phyloP scores from a whole-genome alignment of 2,888 invertebrate genomes.

The Prosapia bicincta region DNA sequence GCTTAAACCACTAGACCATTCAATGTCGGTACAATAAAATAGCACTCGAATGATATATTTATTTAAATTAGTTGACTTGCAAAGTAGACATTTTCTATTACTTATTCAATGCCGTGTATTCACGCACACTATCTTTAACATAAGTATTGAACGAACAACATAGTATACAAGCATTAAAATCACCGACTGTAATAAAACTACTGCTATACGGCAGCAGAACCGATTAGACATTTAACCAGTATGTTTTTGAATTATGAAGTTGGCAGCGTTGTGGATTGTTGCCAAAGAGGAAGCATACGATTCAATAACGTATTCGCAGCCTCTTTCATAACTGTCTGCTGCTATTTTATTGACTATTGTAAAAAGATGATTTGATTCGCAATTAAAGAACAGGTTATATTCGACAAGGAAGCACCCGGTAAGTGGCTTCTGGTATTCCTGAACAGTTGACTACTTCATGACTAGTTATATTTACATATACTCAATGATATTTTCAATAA shows the following conservation, averaged over 20 bases:
- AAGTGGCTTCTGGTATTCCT: background rate
- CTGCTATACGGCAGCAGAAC: too few species aligned
- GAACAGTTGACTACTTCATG: background rate
- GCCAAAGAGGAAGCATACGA: background rate
- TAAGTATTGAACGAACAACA: too few species aligned
- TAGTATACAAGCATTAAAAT: too few species aligned
- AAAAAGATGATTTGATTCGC: background rate
- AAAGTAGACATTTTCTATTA: too few species aligned
- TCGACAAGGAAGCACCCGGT: background rate
- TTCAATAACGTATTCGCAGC: background rate
- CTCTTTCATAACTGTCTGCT: background rate
- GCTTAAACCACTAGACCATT: too few species aligned
- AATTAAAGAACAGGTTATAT: background rate
- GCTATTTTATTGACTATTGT: background rate
- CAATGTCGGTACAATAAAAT: too few species aligned
- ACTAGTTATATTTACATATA: background rate
- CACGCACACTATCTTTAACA: too few species aligned
- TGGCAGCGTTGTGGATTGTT: background rate
- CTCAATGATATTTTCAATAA: background rate
- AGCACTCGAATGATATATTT: too few species aligned
- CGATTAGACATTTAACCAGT: background rate
- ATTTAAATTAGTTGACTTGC: too few species aligned
- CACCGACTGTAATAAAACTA: too few species aligned
- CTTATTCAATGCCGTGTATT: too few species aligned
- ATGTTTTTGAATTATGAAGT: background rate